Evolutionary conservation across 2,113 vertebrate species (phyloP).

Genomic region (Paradoxurus hermaphroditus): DNA sequence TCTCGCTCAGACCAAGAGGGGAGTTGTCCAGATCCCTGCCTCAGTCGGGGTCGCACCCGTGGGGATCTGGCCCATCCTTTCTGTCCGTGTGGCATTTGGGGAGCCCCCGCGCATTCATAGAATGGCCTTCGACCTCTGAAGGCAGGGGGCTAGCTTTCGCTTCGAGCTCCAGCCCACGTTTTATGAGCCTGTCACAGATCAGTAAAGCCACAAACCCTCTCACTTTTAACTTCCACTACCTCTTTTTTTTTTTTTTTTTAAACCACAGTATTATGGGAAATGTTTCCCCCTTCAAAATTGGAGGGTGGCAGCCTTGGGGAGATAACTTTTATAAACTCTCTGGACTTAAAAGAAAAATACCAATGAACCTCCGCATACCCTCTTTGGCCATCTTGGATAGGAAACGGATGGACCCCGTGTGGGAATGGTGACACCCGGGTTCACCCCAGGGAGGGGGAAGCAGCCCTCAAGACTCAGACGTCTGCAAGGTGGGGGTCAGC

Average conservation of each 20-base stretch:
- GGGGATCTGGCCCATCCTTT: background rate
- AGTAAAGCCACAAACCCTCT: background rate
- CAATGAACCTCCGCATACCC: background rate
- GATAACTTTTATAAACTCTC: background rate
- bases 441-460: background rate
- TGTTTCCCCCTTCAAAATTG: background rate
- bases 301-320: background rate
- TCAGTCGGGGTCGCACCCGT: accelerated
- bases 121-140: background rate
- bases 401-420: background rate
- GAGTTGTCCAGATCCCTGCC: background rate
- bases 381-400: background rate
- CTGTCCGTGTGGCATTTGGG: background rate
- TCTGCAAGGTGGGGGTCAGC: background rate
- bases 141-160: background rate
- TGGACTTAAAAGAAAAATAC: background rate
- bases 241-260: background rate
- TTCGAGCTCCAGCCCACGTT: background rate
- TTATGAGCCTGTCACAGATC: background rate
- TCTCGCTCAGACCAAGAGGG: background rate
- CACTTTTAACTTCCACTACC: background rate
- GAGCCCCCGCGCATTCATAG: accelerated
- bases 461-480: background rate
- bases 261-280: background rate
- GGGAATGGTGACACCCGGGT: background rate